Conservation (phyloP, 2,888 invertebrate genomes). For the Lasioglossum figueresi region DNA sequence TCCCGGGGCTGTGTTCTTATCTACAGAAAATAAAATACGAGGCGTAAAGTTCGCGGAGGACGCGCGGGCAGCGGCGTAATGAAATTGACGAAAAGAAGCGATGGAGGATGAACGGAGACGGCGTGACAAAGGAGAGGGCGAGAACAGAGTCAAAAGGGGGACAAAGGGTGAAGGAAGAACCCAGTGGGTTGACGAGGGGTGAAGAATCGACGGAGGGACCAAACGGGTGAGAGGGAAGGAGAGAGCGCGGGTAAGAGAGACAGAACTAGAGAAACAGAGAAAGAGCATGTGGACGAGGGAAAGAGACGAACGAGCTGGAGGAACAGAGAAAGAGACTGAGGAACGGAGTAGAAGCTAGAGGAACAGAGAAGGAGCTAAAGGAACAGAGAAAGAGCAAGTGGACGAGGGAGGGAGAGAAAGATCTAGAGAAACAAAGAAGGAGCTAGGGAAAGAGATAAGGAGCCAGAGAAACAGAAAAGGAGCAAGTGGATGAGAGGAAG, state of each 20-base stretch:
- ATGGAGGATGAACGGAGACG: background rate
- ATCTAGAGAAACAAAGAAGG: too few species aligned
- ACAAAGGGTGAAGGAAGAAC: conserved; percentile 9
- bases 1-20: background rate
- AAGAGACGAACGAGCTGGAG: too few species aligned
- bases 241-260: background rate
- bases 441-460: too few species aligned
- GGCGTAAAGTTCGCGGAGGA: background rate
- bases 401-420: too few species aligned
- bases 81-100: background rate
- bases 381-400: too few species aligned
- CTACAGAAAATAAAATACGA: background rate
- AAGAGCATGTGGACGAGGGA: too few species aligned
- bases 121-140: background rate
- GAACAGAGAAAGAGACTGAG: too few species aligned
- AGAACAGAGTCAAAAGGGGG: conserved; percentile 16
- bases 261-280: too few species aligned
- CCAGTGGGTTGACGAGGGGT: conserved; percentile 19
- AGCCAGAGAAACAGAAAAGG: too few species aligned
- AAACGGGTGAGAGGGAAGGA: background rate
- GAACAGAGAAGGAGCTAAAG: too few species aligned
- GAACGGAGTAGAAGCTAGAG: too few species aligned
- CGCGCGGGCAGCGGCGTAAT: background rate
- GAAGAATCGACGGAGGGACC: background rate
- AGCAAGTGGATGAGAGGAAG: background rate